Evolutionary conservation across 2,888 invertebrate genomes (phyloP).

Genomic region (Vesta saturnalis): DNA sequence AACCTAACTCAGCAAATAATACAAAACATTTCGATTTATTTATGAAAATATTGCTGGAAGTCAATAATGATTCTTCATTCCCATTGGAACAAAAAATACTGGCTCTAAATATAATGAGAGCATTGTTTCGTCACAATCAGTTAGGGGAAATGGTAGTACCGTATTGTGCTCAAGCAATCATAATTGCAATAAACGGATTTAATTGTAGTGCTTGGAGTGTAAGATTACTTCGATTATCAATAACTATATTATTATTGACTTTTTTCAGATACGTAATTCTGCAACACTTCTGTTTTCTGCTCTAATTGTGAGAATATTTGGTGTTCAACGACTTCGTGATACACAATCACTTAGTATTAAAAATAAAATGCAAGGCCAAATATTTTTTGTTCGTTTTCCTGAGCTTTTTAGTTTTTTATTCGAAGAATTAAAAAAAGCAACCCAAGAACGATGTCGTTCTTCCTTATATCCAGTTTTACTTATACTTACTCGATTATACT

Average conservation of each 20-base stretch:
- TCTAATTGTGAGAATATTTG: conserved; percentile 86
- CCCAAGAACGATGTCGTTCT: conserved; percentile 64
- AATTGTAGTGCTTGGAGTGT: conserved; percentile 81
- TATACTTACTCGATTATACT: conserved; percentile 78
- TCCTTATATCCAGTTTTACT: conserved; percentile 81
- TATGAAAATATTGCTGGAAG: conserved; percentile 66
- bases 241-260: not conserved
- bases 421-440: conserved; percentile 52
- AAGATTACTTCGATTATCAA: conserved; percentile 51
- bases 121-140: conserved; percentile 79
- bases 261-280: conserved; percentile 79
- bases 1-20: conserved; percentile 68
- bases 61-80: conserved; percentile 57
- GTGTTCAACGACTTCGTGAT: conserved; percentile 75
- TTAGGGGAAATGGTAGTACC: conserved; percentile 77
- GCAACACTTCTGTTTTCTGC: conserved; percentile 86
- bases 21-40: conserved; percentile 69
- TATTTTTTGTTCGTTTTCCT: conserved; percentile 83
- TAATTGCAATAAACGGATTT: conserved; percentile 79
- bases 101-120: conserved; percentile 86
- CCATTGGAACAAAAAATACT: conserved; percentile 73
- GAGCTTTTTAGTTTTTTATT: conserved; percentile 68
- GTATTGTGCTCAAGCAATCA: conserved; percentile 76
- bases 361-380: conserved; percentile 78
- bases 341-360: conserved; percentile 68